Evolutionary conservation across 2,888 invertebrate species (phyloP).

Genomic region (Mylabris sibirica): DNA sequence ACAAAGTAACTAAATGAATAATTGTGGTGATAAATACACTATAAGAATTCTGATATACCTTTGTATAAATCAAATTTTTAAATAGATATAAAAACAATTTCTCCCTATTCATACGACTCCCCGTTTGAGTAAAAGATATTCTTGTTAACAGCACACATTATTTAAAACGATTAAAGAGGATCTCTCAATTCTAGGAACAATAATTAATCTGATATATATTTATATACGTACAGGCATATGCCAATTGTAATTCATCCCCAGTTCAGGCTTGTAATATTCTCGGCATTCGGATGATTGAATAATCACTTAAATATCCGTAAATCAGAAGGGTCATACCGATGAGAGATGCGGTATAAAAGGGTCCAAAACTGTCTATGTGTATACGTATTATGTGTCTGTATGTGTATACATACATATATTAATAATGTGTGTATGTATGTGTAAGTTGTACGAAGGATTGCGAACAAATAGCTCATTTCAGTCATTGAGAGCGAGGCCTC

Average conservation of each 20-base stretch:
- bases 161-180: conserved; percentile 25
- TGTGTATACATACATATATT: not conserved
- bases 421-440: not conserved
- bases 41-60: not conserved
- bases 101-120: conserved; percentile 4
- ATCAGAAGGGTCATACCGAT: conserved; percentile 32
- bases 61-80: not conserved
- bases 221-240: conserved; percentile 19
- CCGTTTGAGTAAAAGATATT: not conserved
- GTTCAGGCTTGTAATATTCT: conserved; percentile 29
- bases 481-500: not conserved
- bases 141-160: conserved; percentile 2
- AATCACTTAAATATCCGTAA: conserved; percentile 39
- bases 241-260: conserved; percentile 34
- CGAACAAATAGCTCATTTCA: conserved; percentile 10
- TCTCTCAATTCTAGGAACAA: conserved; percentile 9
- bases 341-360: conserved; percentile 12
- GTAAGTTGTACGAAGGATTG: conserved; percentile 9
- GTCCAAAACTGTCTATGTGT: conserved; percentile 4
- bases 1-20: not conserved
- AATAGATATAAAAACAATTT: not conserved
- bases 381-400: not conserved
- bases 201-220: not conserved
- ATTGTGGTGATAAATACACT: not conserved
- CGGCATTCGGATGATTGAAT: conserved; percentile 36